These are phyloP conservation scores for Linyphia triangularis DNA, from an alignment of 2,888 invertebrate species.

Conservation along the genomic window DNA sequence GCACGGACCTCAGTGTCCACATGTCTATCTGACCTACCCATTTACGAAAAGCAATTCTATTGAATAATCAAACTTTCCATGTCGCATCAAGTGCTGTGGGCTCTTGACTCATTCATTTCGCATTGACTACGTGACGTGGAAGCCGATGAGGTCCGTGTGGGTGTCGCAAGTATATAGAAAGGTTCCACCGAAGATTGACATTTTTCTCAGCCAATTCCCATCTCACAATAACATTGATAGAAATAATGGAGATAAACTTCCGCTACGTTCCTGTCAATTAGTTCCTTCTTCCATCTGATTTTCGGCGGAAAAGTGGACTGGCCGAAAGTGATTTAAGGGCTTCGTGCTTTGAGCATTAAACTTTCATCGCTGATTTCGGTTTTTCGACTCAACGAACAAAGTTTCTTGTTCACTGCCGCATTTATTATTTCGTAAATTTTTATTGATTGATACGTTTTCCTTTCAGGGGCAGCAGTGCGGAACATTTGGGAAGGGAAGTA, in stretches of 20 bases:
- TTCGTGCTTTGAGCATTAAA: neutral
- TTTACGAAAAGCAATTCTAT: neutral
- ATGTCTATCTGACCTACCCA: neutral
- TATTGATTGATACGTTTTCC: neutral
- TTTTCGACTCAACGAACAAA: neutral
- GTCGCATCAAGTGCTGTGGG: neutral
- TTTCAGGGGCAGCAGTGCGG: too few species aligned
- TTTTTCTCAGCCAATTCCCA: conserved; percentile 53
- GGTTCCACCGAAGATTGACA: conserved; percentile 23
- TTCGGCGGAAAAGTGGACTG: neutral
- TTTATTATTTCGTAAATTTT: neutral
- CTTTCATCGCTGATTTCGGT: neutral
- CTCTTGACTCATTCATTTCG: neutral
- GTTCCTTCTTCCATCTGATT: conserved; percentile 10
- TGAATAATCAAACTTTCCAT: neutral
- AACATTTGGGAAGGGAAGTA: too few species aligned
- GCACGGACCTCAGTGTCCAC: neutral
- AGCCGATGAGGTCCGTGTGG: neutral
- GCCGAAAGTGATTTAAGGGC: neutral
- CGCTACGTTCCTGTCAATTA: conserved; percentile 27
- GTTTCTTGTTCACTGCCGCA: neutral
- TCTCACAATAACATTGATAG: conserved; percentile 23
- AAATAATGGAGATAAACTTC: conserved; percentile 56
- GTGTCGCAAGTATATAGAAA: conserved; percentile 14
- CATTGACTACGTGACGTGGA: conserved; percentile 33